phyloP scores from a whole-genome alignment of 1,140 invertebrate genomes.

The Megalopta genalis region DNA sequence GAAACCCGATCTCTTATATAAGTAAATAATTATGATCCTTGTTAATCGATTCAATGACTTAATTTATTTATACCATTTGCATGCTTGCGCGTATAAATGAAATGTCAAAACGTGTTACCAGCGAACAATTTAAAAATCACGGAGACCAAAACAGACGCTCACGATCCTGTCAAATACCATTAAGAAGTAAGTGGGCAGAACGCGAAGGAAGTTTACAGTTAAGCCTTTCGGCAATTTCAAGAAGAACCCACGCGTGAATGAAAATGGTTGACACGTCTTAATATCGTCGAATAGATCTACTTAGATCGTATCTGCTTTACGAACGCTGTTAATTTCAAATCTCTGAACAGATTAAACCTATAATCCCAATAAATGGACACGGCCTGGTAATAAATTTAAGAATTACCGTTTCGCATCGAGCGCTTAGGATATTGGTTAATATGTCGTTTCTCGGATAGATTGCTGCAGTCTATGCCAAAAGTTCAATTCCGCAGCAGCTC shows the following conservation, averaged over 20 bases:
- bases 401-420: too few relatives aligned
- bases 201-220: slow-evolving; percentile 48
- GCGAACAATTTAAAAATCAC: slow-evolving; percentile 9
- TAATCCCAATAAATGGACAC: too few relatives aligned
- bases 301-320: background rate
- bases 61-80: too few relatives aligned
- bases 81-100: too few relatives aligned
- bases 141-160: background rate
- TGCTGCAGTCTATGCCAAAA: too few relatives aligned
- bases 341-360: background rate
- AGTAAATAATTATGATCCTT: too few relatives aligned
- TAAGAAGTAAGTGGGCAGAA: slow-evolving; percentile 3
- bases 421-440: too few relatives aligned
- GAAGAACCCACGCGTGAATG: slow-evolving; percentile 36
- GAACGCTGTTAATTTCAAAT: background rate
- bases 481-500: too few relatives aligned
- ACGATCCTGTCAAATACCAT: slow-evolving; percentile 17
- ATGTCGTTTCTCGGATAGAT: too few relatives aligned
- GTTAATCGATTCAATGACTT: too few relatives aligned
- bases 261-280: slow-evolving; percentile 25
- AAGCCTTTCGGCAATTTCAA: slow-evolving; percentile 18
- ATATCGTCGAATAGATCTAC: slow-evolving; percentile 13
- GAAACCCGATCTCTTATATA: too few relatives aligned
- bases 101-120: background rate
- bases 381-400: too few relatives aligned